These are phyloP conservation scores for Polyodon spathula DNA, from an alignment of 2,113 vertebrate species.

Conservation along the genomic window DNA sequence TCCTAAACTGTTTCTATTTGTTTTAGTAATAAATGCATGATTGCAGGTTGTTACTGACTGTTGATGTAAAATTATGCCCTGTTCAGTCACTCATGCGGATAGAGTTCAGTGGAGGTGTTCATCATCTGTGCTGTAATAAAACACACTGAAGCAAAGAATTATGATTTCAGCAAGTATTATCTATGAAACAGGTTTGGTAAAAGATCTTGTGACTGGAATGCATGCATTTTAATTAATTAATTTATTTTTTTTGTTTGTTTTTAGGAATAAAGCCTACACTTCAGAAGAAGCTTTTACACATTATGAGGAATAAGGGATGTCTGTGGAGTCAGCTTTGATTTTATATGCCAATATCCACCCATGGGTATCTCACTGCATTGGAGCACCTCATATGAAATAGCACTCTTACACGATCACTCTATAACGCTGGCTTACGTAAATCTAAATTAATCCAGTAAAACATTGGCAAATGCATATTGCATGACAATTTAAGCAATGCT, in stretches of 20 bases:
- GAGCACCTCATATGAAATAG: constrained; percentile 33
- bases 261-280: constrained; percentile 67
- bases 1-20: too few species aligned
- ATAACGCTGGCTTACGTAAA: constrained; percentile 66
- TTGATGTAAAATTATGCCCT: too few species aligned
- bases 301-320: constrained; percentile 54
- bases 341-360: constrained; percentile 35
- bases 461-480: constrained; percentile 73
- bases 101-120: too few species aligned
- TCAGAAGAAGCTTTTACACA: constrained; percentile 51
- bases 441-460: constrained; percentile 65
- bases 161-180: too few species aligned
- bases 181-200: too few species aligned
- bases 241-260: constrained; percentile 35
- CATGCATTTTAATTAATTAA: constrained; percentile 15
- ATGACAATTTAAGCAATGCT: constrained; percentile 70
- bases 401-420: constrained; percentile 29
- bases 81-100: too few species aligned
- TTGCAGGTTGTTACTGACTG: too few species aligned
- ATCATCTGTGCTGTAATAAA: too few species aligned
- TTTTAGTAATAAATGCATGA: too few species aligned
- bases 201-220: too few species aligned
- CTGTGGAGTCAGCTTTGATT: constrained; percentile 57
- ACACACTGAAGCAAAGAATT: too few species aligned
- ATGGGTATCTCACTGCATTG: constrained; percentile 22